Evolutionary conservation across 2,113 vertebrate genomes (phyloP).

Genomic region (Merops nubicus): DNA sequence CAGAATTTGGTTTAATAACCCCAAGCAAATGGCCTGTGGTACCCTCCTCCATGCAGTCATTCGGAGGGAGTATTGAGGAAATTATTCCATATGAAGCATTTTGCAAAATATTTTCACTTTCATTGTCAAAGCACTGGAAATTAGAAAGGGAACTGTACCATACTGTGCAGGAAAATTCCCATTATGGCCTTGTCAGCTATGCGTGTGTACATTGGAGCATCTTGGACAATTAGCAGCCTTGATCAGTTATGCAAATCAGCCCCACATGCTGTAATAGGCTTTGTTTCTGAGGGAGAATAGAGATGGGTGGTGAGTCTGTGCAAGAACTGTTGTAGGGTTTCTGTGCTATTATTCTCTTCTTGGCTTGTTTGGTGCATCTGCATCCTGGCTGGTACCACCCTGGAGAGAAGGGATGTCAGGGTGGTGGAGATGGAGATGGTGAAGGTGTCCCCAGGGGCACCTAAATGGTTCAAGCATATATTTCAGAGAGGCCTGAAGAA

Average conservation of each 20-base stretch:
- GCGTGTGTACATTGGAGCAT: rapidly evolving
- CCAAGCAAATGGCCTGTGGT: neutral
- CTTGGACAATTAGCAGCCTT: neutral
- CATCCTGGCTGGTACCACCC: neutral
- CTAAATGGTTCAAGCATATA: neutral
- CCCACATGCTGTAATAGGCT: neutral
- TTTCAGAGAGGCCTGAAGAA: neutral
- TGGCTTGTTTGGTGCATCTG: neutral
- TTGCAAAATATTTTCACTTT: neutral
- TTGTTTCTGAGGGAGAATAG: neutral
- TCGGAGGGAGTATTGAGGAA: neutral
- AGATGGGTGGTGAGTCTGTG: neutral
- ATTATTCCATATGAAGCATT: neutral
- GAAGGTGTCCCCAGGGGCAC: neutral
- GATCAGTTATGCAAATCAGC: neutral
- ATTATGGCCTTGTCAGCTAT: rapidly evolving
- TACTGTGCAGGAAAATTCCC: neutral
- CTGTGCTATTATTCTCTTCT: neutral
- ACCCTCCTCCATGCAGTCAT: neutral
- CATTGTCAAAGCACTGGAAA: neutral
- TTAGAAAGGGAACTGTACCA: neutral
- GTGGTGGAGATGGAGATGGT: neutral
- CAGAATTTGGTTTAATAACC: neutral
- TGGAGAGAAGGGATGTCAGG: neutral
- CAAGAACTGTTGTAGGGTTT: neutral